These are phyloP conservation scores for Urocolius indicus DNA, from an alignment of 2,113 vertebrate species.

Conservation along the genomic window DNA sequence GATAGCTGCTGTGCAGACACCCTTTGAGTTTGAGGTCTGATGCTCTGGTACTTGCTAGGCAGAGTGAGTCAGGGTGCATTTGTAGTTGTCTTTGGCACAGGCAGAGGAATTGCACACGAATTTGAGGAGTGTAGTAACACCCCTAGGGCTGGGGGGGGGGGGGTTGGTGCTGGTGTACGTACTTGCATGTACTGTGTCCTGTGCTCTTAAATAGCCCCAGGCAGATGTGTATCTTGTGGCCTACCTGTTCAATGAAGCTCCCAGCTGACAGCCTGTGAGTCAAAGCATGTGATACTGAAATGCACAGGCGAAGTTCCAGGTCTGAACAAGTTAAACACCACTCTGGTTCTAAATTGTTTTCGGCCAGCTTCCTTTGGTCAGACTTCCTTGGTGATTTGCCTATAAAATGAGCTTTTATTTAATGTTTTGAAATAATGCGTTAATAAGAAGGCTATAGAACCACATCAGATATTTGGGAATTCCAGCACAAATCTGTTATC, in stretches of 20 bases:
- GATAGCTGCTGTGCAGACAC: neutral
- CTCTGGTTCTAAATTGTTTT: conserved; percentile 37
- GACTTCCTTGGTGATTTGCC: conserved; percentile 51
- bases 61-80: neutral
- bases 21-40: neutral
- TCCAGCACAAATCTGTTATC: conserved; percentile 63
- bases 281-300: conserved; percentile 37
- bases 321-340: conserved; percentile 36
- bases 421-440: conserved; percentile 37
- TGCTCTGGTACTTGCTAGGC: neutral
- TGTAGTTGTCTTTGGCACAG: neutral
- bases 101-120: neutral
- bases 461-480: conserved; percentile 64
- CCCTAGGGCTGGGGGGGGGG: neutral
- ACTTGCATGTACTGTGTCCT: neutral
- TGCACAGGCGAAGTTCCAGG: neutral
- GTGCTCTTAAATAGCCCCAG: neutral
- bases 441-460: conserved; percentile 56
- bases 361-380: conserved; percentile 23
- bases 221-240: neutral
- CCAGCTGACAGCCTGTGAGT: conserved; percentile 32
- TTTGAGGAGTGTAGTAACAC: neutral
- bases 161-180: neutral
- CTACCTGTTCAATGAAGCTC: conserved; percentile 16
- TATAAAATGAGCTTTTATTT: conserved; percentile 60